Conservation (phyloP, 1,140 invertebrate species). For the Pissodes strobi region DNA sequence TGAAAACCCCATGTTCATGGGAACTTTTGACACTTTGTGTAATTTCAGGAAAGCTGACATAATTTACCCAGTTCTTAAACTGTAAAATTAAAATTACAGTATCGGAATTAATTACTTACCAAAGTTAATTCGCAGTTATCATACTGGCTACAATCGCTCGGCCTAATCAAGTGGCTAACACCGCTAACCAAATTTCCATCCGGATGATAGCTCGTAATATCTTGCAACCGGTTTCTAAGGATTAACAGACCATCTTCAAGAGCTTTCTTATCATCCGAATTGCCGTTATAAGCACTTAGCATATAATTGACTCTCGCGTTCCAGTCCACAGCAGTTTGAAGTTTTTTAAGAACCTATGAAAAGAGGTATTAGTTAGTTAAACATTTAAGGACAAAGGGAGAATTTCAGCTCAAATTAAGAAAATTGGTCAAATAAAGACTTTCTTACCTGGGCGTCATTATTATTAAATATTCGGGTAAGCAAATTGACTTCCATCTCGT, state of each 20-base stretch:
- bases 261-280: constrained; percentile 29
- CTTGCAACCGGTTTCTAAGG: constrained; percentile 39
- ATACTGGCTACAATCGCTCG: constrained; percentile 49
- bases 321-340: constrained; percentile 33
- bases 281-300: constrained; percentile 37
- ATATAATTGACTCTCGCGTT: constrained; percentile 34
- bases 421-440: neutral
- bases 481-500: constrained; percentile 43
- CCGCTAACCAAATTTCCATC: constrained; percentile 42
- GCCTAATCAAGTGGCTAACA: constrained; percentile 44
- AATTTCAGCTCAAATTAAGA: neutral
- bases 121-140: constrained; percentile 48
- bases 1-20: too few relatives aligned
- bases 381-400: too few relatives aligned
- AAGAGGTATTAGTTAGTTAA: neutral
- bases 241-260: constrained; percentile 38
- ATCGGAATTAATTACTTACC: constrained; percentile 35
- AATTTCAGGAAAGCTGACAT: too few relatives aligned
- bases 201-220: constrained; percentile 37
- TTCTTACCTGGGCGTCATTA: constrained; percentile 44
- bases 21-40: too few relatives aligned
- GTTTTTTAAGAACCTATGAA: constrained; percentile 40
- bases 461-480: constrained; percentile 46
- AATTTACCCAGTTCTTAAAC: too few relatives aligned
- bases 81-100: neutral